phyloP scores from a whole-genome alignment of 2,113 vertebrate species.

The Heptranchias perlo region DNA sequence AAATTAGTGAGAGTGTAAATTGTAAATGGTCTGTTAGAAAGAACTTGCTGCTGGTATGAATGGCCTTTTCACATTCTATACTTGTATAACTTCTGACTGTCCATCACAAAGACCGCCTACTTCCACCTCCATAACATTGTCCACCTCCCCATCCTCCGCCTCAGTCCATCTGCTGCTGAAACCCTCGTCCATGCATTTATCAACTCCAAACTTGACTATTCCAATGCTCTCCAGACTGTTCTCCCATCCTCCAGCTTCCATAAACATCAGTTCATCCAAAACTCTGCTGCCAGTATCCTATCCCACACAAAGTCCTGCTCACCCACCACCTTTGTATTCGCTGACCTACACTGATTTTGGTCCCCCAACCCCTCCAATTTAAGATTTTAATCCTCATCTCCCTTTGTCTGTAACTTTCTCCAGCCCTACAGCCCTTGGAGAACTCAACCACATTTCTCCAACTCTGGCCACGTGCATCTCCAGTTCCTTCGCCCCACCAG shows the following conservation, averaged over 20 bases:
- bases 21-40: not conserved
- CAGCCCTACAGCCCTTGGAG: too few relatives aligned
- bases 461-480: too few relatives aligned
- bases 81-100: not conserved
- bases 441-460: too few relatives aligned
- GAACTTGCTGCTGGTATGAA: not conserved
- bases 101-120: not conserved
- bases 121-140: not conserved
- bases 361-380: not conserved
- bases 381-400: not conserved
- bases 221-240: not conserved
- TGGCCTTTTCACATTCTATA: not conserved
- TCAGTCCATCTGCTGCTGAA: not conserved
- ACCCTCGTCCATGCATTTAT: not conserved
- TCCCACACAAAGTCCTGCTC: not conserved
- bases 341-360: not conserved
- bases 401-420: not conserved
- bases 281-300: not conserved
- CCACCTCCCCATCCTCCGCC: too few relatives aligned
- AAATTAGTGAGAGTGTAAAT: not conserved
- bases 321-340: not conserved
- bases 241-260: not conserved
- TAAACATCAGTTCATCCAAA: not conserved
- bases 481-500: too few relatives aligned
- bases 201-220: not conserved